A percentile compares a stretch with the other conserved stretches of the same genome.
Evolutionary conservation across 1,140 invertebrate genomes (phyloP).

Genomic region (Luehdorfia chinensis): DNA sequence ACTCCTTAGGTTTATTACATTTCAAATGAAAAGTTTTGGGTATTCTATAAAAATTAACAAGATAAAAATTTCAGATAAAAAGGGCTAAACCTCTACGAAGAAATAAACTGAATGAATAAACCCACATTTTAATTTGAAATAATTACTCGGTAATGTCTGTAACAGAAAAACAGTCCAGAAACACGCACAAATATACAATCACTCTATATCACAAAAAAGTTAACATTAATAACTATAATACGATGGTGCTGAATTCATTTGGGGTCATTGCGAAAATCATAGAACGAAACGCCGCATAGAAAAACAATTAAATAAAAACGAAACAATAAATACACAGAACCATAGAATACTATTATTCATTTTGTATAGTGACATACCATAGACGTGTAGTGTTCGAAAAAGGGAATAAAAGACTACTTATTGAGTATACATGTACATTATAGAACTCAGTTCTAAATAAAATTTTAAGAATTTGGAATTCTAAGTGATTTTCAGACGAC

Average conservation of each 20-base stretch:
- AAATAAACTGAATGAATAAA: no score
- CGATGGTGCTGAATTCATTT: slow-evolving; percentile 23
- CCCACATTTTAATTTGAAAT: neutral
- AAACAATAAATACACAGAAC: slow-evolving; percentile 15
- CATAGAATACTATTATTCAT: slow-evolving; percentile 1
- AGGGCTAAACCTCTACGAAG: no score
- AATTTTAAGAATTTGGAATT: no score
- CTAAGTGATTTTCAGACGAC: no score
- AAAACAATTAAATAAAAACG: slow-evolving; percentile 25
- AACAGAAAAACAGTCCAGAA: slow-evolving; percentile 33
- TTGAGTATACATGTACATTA: neutral
- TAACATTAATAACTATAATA: slow-evolving; percentile 41
- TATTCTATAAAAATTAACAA: no score
- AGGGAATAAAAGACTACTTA: neutral
- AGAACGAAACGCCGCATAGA: slow-evolving; percentile 26
- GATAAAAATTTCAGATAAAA: no score
- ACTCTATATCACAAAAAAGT: slow-evolving; percentile 47
- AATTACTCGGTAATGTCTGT: slow-evolving; percentile 19
- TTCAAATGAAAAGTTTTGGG: no score
- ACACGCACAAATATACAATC: slow-evolving; percentile 40
- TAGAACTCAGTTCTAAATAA: neutral
- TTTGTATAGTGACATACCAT: neutral
- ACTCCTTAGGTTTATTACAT: no score
- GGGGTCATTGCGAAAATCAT: slow-evolving; percentile 36
- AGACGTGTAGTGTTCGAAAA: slow-evolving; percentile 7